phyloP scores from a whole-genome alignment of 2,113 vertebrate species.

The Panthera tigris region DNA sequence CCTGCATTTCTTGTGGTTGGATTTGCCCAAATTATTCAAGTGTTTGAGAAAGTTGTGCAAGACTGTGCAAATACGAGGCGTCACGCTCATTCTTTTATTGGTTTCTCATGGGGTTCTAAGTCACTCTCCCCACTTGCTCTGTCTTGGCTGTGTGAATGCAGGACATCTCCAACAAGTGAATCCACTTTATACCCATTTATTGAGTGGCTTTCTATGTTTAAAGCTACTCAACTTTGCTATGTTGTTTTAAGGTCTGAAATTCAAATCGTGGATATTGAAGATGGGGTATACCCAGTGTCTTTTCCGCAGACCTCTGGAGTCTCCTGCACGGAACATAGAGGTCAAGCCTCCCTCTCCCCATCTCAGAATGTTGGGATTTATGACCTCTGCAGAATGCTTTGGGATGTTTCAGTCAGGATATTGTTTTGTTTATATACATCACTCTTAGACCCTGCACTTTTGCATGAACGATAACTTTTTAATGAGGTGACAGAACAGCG shows the following conservation, averaged over 20 bases:
- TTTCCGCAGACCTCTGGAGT: neutral
- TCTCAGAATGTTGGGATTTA: neutral
- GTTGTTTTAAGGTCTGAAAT: neutral
- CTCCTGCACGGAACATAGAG: neutral
- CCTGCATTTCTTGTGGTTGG: neutral
- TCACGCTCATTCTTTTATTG: neutral
- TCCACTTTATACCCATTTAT: neutral
- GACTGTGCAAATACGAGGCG: neutral
- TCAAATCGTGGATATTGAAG: neutral
- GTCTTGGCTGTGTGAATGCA: neutral
- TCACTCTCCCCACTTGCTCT: neutral
- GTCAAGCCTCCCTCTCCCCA: neutral
- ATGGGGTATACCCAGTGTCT: too few species aligned
- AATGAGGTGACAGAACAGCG: neutral
- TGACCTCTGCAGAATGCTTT: neutral
- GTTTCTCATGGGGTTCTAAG: neutral
- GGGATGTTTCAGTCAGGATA: neutral
- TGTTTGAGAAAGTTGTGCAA: neutral
- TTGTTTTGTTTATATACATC: neutral
- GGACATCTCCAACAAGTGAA: neutral
- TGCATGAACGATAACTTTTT: neutral
- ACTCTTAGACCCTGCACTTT: neutral
- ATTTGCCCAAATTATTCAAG: too few species aligned
- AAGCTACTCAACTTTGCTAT: neutral
- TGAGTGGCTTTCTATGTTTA: neutral